Evolutionary conservation across 2,797 vertebrate genomes (phyloP).

Genomic region (Micrastur ruficollis): DNA sequence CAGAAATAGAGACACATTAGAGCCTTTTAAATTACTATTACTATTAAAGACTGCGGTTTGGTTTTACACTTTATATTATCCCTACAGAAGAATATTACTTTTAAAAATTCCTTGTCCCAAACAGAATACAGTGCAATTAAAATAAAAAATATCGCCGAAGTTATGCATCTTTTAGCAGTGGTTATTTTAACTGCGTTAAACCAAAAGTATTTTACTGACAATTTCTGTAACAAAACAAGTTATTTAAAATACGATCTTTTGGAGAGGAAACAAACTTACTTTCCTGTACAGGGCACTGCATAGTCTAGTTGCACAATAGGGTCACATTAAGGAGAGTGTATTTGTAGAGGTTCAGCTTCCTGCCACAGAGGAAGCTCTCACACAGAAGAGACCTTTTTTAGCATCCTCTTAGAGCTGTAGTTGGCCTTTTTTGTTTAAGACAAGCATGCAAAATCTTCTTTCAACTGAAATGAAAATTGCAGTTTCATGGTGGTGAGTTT

Average conservation of each 20-base stretch:
- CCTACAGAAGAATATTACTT: slow-evolving; percentile 6
- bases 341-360: slow-evolving; percentile 30
- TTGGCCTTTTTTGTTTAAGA: not conserved
- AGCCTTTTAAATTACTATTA: not conserved
- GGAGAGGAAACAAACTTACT: slow-evolving; percentile 28
- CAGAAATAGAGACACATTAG: not conserved
- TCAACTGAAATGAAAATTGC: not conserved
- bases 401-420: not conserved
- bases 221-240: not conserved
- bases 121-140: not conserved
- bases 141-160: not conserved
- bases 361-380: slow-evolving; percentile 16
- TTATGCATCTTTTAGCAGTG: not conserved
- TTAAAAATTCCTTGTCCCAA: not conserved
- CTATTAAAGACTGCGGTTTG: not conserved
- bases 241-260: not conserved
- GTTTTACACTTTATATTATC: not conserved
- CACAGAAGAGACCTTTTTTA: not conserved
- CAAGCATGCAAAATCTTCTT: not conserved
- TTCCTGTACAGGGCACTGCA: not conserved
- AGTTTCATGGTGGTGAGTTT: not conserved
- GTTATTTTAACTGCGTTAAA: not conserved
- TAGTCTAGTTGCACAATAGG: slow-evolving; percentile 10
- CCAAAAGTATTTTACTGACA: not conserved
- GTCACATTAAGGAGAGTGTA: not conserved